phyloP scores from a whole-genome alignment of 2,797 vertebrate genomes.

The Sus cebifrons region DNA sequence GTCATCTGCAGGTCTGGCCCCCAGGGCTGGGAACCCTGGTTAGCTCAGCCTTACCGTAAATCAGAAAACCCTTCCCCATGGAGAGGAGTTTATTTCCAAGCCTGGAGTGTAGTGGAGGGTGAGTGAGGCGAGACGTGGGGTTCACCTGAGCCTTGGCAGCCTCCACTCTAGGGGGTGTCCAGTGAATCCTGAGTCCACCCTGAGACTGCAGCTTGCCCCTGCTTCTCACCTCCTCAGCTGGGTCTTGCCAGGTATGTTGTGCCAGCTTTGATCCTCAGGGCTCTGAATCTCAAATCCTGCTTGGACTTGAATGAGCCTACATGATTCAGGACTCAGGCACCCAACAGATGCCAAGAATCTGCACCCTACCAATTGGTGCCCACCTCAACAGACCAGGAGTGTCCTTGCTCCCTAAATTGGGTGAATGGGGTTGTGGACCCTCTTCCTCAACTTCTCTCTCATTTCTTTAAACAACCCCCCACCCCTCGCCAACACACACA shows the following conservation, averaged over 20 bases:
- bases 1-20: constrained; percentile 29
- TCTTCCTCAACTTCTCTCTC: background rate
- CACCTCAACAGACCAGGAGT: background rate
- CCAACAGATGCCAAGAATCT: background rate
- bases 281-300: background rate
- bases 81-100: constrained; percentile 27
- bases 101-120: background rate
- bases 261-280: background rate
- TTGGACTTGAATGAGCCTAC: background rate
- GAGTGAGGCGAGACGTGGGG: background rate
- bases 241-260: background rate
- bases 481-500: background rate
- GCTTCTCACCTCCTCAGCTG: background rate
- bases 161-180: background rate
- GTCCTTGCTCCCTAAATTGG: background rate
- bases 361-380: background rate
- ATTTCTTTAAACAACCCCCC: background rate
- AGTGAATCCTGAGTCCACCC: background rate
- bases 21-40: constrained; percentile 10
- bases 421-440: background rate
- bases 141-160: background rate
- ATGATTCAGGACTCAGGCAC: background rate
- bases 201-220: background rate
- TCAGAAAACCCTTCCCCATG: background rate
- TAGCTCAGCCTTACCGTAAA: background rate